Conservation (phyloP, 2,113 vertebrate genomes). For the Cyprinodon tularosa region DNA sequence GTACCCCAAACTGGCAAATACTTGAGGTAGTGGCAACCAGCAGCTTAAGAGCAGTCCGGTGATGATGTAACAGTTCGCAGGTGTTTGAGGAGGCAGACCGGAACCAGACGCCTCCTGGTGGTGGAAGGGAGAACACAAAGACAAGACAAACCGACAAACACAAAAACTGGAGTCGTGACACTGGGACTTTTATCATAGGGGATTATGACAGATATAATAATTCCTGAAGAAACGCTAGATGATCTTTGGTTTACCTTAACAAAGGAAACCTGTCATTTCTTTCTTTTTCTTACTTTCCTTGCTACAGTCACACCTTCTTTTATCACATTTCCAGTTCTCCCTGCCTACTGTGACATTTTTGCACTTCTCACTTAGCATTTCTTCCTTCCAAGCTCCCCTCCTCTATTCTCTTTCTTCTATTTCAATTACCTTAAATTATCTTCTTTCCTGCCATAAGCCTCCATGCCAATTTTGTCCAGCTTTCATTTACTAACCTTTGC, state of each 20-base stretch:
- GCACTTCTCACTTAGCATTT: conserved; percentile 15
- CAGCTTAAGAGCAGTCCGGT: too few species aligned
- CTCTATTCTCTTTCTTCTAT: conserved; percentile 8
- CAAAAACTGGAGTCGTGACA: too few species aligned
- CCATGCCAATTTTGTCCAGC: conserved; percentile 24
- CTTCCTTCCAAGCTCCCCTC: conserved; percentile 3
- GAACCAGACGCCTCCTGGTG: too few species aligned
- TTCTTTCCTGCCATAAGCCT: conserved; percentile 40
- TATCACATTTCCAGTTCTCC: not conserved
- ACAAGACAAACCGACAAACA: too few species aligned
- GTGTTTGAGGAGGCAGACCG: too few species aligned
- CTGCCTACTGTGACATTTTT: conserved; percentile 9
- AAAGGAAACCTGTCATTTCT: not conserved
- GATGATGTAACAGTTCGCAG: too few species aligned
- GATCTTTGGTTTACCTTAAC: not conserved
- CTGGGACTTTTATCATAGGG: too few species aligned
- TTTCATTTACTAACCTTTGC: conserved; percentile 32
- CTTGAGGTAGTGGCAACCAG: too few species aligned
- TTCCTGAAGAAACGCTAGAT: too few species aligned
- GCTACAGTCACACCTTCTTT: conserved; percentile 3
- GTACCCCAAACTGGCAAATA: too few species aligned
- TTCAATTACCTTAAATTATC: conserved; percentile 17
- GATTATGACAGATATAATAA: too few species aligned
- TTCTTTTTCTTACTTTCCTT: not conserved
- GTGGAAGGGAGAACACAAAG: too few species aligned